Conservation (phyloP, 2,888 invertebrate species). For the Trilocha varians region DNA sequence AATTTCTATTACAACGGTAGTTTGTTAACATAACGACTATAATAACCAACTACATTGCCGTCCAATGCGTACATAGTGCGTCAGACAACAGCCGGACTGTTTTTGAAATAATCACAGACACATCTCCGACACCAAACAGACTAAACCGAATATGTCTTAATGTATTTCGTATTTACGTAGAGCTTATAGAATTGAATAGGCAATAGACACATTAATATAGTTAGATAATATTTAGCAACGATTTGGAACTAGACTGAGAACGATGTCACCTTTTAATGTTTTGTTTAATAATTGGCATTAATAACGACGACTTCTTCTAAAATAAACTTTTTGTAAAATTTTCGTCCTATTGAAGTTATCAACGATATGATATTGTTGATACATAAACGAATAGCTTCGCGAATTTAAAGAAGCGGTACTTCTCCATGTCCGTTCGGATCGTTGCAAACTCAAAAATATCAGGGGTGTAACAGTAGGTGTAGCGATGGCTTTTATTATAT, state of each 20-base stretch:
- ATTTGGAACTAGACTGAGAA: conserved; percentile 18
- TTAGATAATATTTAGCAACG: conserved; percentile 9
- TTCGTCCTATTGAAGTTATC: not conserved
- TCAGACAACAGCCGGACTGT: conserved; percentile 48
- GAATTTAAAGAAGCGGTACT: not conserved
- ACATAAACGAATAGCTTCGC: not conserved
- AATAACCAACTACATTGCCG: conserved; percentile 66
- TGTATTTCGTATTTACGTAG: conserved; percentile 66
- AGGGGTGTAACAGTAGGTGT: conserved; percentile 56
- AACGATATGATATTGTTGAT: not conserved
- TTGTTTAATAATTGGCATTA: not conserved
- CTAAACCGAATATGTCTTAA: conserved; percentile 46
- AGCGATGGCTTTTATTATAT: conserved; percentile 55
- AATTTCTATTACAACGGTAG: not conserved
- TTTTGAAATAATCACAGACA: conserved; percentile 40
- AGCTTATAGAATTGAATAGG: conserved; percentile 68
- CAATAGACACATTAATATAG: conserved; percentile 33
- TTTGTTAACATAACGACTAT: conserved; percentile 7
- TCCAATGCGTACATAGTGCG: conserved; percentile 48
- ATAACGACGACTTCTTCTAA: not conserved
- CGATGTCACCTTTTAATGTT: not conserved
- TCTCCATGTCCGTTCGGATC: conserved; percentile 16
- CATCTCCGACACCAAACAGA: conserved; percentile 58
- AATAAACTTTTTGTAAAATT: not conserved
- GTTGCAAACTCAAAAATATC: conserved; percentile 40